Conservation (phyloP, 2,113 vertebrate species). For the Colinus virginianus region DNA sequence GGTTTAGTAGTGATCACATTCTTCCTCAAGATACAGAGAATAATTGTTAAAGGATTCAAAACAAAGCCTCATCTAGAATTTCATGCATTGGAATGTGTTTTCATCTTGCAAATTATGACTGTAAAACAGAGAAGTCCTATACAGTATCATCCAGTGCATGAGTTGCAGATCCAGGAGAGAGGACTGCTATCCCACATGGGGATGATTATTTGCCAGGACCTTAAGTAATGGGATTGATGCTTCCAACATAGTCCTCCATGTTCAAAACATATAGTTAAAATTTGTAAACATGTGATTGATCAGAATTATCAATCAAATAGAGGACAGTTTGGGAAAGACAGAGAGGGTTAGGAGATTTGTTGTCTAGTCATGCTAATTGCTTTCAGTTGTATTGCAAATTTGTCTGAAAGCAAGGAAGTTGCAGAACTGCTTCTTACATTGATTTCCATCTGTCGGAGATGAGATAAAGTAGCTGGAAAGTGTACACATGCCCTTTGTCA, state of each 20-base stretch:
- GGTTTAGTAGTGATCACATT: not conserved
- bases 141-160: accelerated
- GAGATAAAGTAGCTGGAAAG: not conserved
- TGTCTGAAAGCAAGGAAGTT: not conserved
- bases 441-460: not conserved
- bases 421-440: not conserved
- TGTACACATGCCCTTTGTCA: not conserved
- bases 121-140: not conserved
- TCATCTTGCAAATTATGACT: not conserved
- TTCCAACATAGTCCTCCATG: not conserved
- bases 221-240: not conserved
- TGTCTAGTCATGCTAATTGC: not conserved
- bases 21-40: not conserved
- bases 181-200: not conserved
- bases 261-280: not conserved
- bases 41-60: not conserved
- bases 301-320: not conserved
- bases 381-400: not conserved
- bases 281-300: not conserved
- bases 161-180: not conserved
- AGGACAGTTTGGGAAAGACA: not conserved
- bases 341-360: not conserved
- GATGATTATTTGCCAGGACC: not conserved
- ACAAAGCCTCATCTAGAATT: not conserved
- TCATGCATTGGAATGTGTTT: not conserved